These are phyloP conservation scores for Bufo gargarizans DNA, from an alignment of 2,113 vertebrate genomes.

Conservation along the genomic window DNA sequence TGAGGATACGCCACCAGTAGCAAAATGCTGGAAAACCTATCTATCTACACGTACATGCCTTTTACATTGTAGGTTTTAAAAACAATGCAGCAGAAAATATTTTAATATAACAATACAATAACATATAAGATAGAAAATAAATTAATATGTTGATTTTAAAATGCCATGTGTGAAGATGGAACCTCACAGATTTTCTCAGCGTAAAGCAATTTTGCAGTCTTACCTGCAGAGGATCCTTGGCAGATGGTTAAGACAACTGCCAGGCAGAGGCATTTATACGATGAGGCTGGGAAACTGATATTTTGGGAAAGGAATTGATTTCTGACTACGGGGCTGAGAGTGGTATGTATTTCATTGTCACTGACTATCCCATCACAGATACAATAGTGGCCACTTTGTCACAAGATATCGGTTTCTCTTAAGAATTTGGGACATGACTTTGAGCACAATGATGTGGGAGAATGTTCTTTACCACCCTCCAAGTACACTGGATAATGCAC, in stretches of 20 bases:
- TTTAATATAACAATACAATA: background rate
- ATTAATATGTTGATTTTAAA: background rate
- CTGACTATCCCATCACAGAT: background rate
- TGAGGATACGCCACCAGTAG: no score
- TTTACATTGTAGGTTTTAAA: background rate
- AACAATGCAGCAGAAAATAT: background rate
- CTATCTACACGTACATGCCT: background rate
- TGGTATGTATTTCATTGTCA: conserved; percentile 33
- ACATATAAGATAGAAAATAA: no score
- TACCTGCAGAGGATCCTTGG: conserved; percentile 22
- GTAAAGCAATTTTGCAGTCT: background rate
- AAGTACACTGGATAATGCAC: background rate
- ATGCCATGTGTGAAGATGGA: background rate
- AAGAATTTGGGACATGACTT: conserved; percentile 13
- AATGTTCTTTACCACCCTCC: background rate
- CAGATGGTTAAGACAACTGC: background rate
- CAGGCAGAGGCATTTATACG: conserved; percentile 23
- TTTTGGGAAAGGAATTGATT: background rate
- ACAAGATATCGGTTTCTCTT: background rate
- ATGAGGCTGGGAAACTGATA: background rate
- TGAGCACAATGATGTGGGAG: background rate
- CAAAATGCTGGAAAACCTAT: no score
- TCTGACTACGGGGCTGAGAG: conserved; percentile 13
- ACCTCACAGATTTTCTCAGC: background rate
- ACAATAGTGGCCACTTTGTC: background rate